Conservation (phyloP, 2,797 vertebrate species). For the Scarus forsteni region DNA sequence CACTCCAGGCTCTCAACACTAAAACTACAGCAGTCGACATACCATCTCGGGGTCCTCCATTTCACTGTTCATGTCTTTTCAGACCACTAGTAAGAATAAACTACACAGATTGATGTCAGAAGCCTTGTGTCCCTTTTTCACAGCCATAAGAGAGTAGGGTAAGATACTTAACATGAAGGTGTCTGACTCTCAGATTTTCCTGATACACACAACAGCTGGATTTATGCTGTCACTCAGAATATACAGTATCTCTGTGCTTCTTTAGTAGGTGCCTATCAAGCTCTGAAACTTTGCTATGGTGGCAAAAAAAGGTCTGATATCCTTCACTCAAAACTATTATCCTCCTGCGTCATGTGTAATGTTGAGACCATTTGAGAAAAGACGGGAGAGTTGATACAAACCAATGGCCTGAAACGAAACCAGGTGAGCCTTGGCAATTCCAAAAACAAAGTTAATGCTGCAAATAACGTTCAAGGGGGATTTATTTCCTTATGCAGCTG, state of each 20-base stretch:
- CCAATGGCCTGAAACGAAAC: too few species aligned
- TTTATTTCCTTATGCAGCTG: too few species aligned
- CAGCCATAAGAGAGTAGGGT: conserved; percentile 35
- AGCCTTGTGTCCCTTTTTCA: conserved; percentile 4
- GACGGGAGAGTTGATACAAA: too few species aligned
- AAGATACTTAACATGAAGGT: conserved; percentile 25
- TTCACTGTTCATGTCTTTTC: conserved; percentile 54
- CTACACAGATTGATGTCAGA: conserved; percentile 54
- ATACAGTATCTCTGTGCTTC: background rate
- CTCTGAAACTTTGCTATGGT: background rate
- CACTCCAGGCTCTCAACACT: conserved; percentile 56
- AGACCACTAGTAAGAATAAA: conserved; percentile 47
- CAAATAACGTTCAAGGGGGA: too few species aligned
- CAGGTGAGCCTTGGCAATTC: too few species aligned
- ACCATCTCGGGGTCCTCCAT: conserved; percentile 59
- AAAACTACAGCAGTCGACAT: conserved; percentile 51
- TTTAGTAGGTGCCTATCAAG: background rate
- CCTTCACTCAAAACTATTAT: background rate
- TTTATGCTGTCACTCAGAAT: conserved; percentile 33
- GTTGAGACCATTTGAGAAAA: background rate
- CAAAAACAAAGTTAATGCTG: too few species aligned
- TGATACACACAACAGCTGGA: conserved; percentile 18
- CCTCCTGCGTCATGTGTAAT: background rate
- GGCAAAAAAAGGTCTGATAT: background rate
- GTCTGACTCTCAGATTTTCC: conserved; percentile 15